Base-by-base conservation (phyloP, 2,113 vertebrate species). In the Pao palembangensis region DNA sequence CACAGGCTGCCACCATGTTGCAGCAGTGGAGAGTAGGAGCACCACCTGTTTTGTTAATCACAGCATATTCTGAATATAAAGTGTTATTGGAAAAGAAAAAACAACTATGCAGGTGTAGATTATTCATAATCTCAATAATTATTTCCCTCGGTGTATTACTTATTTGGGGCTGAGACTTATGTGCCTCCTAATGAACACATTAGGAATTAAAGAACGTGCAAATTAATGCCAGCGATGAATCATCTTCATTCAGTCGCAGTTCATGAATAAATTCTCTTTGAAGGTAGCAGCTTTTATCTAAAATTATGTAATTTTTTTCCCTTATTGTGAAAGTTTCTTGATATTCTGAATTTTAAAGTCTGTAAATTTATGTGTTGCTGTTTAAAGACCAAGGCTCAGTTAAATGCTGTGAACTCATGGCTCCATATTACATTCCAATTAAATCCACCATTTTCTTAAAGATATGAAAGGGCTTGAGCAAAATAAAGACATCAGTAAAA, bases 51-150 rank as follows among this genome's bases (percentile, higher is more conserved):
- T 84, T 82, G 70, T 76, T 75, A 78, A 88, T 85, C 83, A 63
- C 55, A 60, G 55, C 71, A 67, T 66, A 66, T 52, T 71, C 63
- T 0, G 23, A 53, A 67, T 73, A 72, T 72, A 76, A 75, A 79
- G 81, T 80, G 81, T 86, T 87, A 80, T 87, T 61, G 74, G 73
- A 28, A 77, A 75, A 76, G 25, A 82, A 69, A 75, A 88, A 87
- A 84, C 83, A 90, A 80, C 64, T 49, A 68, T 21, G 68, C 55
- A 16, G 58, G 55, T 31, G 69, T 63, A 83, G 76, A 85, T 81
- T 76, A 79, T 71, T 69, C 70, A 82, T 90, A 90, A 89, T 89
- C 80, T 85, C 42, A 78, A 78, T 84, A 80, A 88, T 88, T 87
- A 82, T 69, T 88, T 84, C 61, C 67, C 78, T 76, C 59, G 73